Percentiles rank a stretch among this genome's conserved stretches.
Evolutionary conservation across 2,113 vertebrate genomes (phyloP).

Genomic region (Mobula hypostoma): DNA sequence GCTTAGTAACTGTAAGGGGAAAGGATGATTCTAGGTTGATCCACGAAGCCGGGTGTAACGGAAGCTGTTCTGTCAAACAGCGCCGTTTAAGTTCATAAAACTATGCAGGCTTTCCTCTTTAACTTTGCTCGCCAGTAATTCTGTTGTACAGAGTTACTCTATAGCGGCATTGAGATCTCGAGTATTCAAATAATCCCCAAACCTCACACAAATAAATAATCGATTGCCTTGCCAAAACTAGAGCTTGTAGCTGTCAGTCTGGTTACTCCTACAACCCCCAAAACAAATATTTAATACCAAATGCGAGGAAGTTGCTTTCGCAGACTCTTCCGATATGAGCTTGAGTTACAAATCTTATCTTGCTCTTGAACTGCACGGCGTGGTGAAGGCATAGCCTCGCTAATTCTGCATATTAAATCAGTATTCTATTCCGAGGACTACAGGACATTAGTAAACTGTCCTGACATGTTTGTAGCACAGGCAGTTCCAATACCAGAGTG

Average conservation of each 20-base stretch:
- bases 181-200: not conserved
- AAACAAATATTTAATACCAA: constrained; percentile 6
- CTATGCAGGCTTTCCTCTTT: not conserved
- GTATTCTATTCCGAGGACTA: too few relatives aligned
- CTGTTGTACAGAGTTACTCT: not conserved
- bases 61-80: not conserved
- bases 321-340: not conserved
- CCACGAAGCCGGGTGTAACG: not conserved
- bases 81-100: not conserved
- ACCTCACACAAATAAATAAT: constrained; percentile 24
- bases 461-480: too few relatives aligned
- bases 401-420: not conserved
- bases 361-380: not conserved
- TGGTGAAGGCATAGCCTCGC: not conserved
- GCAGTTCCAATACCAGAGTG: not conserved
- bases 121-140: not conserved
- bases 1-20: not conserved
- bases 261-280: too few relatives aligned
- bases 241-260: not conserved
- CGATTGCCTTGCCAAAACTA: not conserved
- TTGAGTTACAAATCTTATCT: not conserved
- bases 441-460: not conserved
- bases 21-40: not conserved
- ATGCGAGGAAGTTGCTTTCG: constrained; percentile 11
- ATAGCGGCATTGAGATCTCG: not conserved